Base-by-base conservation (phyloP, 2,888 invertebrate species). In the Metellina segmentata region DNA sequence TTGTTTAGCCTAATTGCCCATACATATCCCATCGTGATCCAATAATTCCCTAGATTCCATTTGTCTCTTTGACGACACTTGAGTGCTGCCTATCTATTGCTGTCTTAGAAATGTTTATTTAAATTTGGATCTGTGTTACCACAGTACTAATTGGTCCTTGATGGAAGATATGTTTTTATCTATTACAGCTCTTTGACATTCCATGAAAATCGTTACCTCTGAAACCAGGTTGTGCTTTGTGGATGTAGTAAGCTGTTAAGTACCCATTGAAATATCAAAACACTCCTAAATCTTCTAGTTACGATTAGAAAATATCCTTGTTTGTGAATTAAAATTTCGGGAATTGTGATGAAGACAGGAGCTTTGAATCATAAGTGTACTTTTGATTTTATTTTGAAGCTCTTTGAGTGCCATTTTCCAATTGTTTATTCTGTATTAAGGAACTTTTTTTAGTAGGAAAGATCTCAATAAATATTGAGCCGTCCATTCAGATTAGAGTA, bases 281-380 rank as follows among this genome's bases (percentile, higher is more conserved):
- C 61, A 16, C 61, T 5, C 16, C 61, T 16, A 16, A 61, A 61
- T 16, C 61, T 61, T 16, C 11, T 61, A 61, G 61, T 61, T 61
- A 61, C 16, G 61, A 61, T 61, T 61, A 61, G 61, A 61, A 13
- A 4, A 20, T 20, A 74, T 20, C 74, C 20, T 48, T 74, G 48
- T 53, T 69, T 83, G 52, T 72, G 11, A 53, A 85, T 61, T 69
- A 19, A 85, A 69, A 48, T 52, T 71, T 75, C 16, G 16, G 20
- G 48, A 78, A 78, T 78, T 13, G 77, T 86, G 86, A 86, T 86
- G 5, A 78, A 49, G 77, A 86, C 53, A 71, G 79, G 87, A 87
- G 87, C 87, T 87, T 87, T 81, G 51, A 81, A 79, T 79, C 87
- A 79, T 77, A 87, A 87, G 87, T 87, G 87, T 87, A 87, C 87